These are phyloP conservation scores for Geodia barretti DNA, from an alignment of 37 sponge, comb jelly and placozoan genomes.

Conservation along the genomic window DNA sequence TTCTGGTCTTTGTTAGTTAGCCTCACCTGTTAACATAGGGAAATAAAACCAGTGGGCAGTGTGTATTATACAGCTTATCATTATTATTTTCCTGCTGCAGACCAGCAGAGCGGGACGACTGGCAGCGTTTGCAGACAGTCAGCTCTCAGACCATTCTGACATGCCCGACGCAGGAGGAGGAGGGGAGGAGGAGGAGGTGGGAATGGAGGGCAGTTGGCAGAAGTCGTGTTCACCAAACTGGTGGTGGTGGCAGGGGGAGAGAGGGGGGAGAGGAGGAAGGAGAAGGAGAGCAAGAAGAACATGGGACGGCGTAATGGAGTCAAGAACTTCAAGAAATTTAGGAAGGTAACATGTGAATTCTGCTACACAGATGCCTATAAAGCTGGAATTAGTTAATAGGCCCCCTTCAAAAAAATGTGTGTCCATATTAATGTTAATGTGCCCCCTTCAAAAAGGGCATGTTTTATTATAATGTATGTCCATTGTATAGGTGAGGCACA, in stretches of 20 bases:
- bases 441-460: no score
- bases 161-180: background rate
- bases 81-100: background rate
- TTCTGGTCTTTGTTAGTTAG: no score
- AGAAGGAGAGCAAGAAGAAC: background rate
- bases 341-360: conserved; percentile 32
- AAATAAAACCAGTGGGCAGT: no score
- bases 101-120: conserved; percentile 5
- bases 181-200: background rate
- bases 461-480: no score
- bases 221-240: background rate
- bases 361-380: background rate
- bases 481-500: no score
- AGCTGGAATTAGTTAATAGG: no score
- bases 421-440: no score
- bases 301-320: background rate
- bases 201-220: background rate
- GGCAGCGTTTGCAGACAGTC: background rate
- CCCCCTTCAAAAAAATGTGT: no score
- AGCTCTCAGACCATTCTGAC: no score
- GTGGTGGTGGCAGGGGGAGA: conserved; percentile 11
- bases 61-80: background rate
- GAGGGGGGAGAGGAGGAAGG: background rate
- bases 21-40: no score
- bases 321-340: conserved; percentile 46